Evolutionary conservation across 2,888 invertebrate species (phyloP).

Genomic region (Drosophila atripex): DNA sequence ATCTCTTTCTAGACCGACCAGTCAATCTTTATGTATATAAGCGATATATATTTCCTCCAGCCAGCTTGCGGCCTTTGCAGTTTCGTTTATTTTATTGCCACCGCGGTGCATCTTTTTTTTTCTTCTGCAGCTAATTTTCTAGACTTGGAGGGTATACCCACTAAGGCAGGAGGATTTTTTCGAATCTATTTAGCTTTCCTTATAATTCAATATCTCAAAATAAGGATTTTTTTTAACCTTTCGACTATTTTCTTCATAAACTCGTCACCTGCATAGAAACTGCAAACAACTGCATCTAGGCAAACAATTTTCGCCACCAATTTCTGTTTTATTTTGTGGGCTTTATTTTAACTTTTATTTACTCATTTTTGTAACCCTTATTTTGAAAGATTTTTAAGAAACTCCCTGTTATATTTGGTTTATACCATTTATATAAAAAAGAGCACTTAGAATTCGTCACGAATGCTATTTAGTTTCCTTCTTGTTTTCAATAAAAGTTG

Average conservation of each 20-base stretch:
- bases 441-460: neutral
- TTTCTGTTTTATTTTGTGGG: too few relatives aligned
- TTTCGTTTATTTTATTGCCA: slow-evolving; percentile 50
- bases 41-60: slow-evolving; percentile 14
- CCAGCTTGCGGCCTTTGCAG: slow-evolving; percentile 34
- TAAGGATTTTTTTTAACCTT: too few relatives aligned
- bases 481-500: slow-evolving; percentile 49
- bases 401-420: neutral
- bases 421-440: neutral
- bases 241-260: neutral
- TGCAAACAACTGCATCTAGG: neutral
- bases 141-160: neutral
- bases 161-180: too few relatives aligned
- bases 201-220: too few relatives aligned
- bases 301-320: neutral
- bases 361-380: too few relatives aligned
- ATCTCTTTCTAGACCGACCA: slow-evolving; percentile 8
- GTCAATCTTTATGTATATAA: slow-evolving; percentile 18
- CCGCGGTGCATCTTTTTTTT: slow-evolving; percentile 16
- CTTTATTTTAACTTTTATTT: too few relatives aligned
- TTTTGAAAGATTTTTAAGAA: neutral
- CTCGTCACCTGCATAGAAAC: neutral
- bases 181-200: too few relatives aligned
- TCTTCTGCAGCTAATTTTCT: neutral
- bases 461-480: slow-evolving; percentile 1